A percentile compares a stretch with the other conserved stretches of the same genome.
Evolutionary conservation across 2,113 vertebrate species (phyloP).

Genomic region (Microtus pennsylvanicus): DNA sequence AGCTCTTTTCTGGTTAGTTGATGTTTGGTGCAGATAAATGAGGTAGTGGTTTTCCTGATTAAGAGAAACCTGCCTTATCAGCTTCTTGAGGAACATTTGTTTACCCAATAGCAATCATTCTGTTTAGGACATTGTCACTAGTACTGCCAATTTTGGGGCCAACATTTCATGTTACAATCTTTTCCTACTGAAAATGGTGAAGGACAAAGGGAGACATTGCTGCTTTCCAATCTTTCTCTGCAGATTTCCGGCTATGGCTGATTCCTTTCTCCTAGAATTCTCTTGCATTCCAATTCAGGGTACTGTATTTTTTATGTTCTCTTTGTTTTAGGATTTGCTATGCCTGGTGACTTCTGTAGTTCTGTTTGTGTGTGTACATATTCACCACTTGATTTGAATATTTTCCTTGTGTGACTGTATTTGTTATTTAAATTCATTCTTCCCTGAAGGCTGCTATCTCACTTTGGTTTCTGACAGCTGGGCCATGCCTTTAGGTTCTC

Average conservation of each 20-base stretch:
- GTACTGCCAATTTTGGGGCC: background rate
- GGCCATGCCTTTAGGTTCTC: background rate
- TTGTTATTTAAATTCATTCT: constrained; percentile 55
- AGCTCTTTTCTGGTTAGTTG: background rate
- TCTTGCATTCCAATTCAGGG: constrained; percentile 38
- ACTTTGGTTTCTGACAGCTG: constrained; percentile 33
- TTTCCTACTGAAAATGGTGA: background rate
- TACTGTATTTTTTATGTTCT: constrained; percentile 10
- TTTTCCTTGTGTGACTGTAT: background rate
- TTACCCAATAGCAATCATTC: background rate
- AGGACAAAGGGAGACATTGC: background rate
- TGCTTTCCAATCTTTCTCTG: background rate
- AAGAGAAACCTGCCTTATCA: background rate
- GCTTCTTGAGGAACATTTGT: background rate
- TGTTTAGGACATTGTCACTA: background rate
- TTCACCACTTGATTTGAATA: background rate
- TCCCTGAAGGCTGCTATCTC: background rate
- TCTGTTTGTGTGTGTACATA: background rate
- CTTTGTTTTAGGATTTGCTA: constrained; percentile 8
- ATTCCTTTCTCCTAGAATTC: background rate
- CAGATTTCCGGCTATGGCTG: background rate
- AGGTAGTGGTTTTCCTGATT: background rate
- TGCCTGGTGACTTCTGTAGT: background rate
- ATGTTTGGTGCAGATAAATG: background rate
- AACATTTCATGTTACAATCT: background rate